Evolutionary conservation across 2,888 invertebrate species (phyloP).

Genomic region (Amitus sp.): DNA sequence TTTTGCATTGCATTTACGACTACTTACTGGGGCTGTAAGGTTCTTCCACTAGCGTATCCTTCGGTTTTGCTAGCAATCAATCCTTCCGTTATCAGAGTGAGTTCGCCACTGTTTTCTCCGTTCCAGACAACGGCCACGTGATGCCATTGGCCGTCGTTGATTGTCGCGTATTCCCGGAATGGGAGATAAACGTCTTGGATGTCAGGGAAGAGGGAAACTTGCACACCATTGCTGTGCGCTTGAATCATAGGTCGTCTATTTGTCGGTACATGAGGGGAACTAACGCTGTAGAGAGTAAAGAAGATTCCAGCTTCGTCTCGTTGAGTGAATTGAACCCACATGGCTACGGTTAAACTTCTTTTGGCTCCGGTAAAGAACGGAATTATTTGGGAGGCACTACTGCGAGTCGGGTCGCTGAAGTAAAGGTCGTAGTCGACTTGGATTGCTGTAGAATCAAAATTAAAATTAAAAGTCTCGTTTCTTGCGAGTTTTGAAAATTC

Average conservation of each 20-base stretch:
- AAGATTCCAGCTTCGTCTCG: constrained; percentile 93
- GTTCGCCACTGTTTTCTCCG: constrained; percentile 83
- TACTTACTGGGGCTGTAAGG: constrained; percentile 83
- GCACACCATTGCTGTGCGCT: constrained; percentile 93
- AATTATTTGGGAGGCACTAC: constrained; percentile 91
- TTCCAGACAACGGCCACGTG: constrained; percentile 96
- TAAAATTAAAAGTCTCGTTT: constrained; percentile 1
- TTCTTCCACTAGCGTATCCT: constrained; percentile 86
- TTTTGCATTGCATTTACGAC: too few species aligned
- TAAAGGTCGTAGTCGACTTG: constrained; percentile 98
- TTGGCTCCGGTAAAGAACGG: constrained; percentile 85
- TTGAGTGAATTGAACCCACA: constrained; percentile 97
- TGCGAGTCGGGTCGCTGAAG: constrained; percentile 90
- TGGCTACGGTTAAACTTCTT: constrained; percentile 85
- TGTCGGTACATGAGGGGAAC: constrained; percentile 81
- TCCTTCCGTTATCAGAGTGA: constrained; percentile 94
- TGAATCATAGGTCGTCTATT: constrained; percentile 86
- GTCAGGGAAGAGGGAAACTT: constrained; percentile 89
- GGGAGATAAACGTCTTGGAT: constrained; percentile 89
- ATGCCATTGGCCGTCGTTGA: constrained; percentile 97
- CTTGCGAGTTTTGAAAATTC: too few species aligned
- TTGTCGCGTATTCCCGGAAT: constrained; percentile 90
- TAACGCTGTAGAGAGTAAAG: constrained; percentile 92
- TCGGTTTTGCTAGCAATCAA: constrained; percentile 92
- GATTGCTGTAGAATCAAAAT: constrained; percentile 75